phyloP scores from a whole-genome alignment of 1,140 invertebrate genomes.

The Drosophila equinoxialis region DNA sequence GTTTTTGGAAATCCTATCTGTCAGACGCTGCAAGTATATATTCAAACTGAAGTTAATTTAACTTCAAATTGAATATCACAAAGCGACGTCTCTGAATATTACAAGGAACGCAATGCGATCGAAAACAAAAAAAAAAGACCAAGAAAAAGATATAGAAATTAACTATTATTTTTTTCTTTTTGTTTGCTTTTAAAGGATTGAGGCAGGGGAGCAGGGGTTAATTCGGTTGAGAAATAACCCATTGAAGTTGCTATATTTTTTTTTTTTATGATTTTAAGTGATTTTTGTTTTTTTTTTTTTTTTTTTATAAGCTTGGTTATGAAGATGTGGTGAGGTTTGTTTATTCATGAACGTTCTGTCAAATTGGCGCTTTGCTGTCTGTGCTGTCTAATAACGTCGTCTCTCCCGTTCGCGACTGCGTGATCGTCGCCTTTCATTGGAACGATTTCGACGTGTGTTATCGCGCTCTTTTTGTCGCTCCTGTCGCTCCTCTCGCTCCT shows the following conservation, averaged over 20 bases:
- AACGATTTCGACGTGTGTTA: conserved; percentile 70
- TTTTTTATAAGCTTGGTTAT: background rate
- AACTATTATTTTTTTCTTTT: background rate
- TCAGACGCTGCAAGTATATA: conserved; percentile 39
- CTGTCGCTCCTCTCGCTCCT: conserved; percentile 72
- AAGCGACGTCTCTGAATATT: conserved; percentile 21
- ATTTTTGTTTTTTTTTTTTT: conserved; percentile 31
- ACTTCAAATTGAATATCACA: conserved; percentile 69
- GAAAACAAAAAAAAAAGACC: conserved; percentile 35
- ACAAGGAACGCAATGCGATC: conserved; percentile 28
- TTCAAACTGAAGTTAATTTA: conserved; percentile 56
- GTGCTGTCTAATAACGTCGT: conserved; percentile 74
- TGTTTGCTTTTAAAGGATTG: background rate
- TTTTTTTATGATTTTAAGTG: conserved; percentile 26
- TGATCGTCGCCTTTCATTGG: conserved; percentile 72
- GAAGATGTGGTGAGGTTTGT: conserved; percentile 41
- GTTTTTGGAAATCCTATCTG: conserved; percentile 39
- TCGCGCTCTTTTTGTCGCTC: conserved; percentile 83
- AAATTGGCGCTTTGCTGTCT: conserved; percentile 33
- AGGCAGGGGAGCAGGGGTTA: background rate
- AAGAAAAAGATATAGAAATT: conserved; percentile 2
- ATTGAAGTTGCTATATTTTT: conserved; percentile 37
- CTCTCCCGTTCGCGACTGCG: conserved; percentile 75
- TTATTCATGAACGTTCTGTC: conserved; percentile 53
- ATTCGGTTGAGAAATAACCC: conserved; percentile 23